A percentile compares a stretch with the other conserved stretches of the same genome.
phyloP scores from a whole-genome alignment of 23 tunicate species.

The Aplidium turbinatum region DNA sequence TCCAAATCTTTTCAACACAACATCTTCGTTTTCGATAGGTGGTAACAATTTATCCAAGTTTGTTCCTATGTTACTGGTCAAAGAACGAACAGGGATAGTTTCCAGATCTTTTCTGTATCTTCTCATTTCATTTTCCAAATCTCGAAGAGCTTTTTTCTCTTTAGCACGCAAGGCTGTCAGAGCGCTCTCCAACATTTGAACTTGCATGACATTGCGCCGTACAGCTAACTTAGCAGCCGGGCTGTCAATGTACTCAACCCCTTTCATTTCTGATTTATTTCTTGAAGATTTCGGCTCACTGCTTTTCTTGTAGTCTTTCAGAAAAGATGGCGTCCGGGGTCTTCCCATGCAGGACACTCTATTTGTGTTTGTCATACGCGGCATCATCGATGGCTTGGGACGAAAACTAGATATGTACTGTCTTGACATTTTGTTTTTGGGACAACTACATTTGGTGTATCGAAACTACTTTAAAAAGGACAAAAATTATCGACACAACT shows the following conservation, averaged over 20 bases:
- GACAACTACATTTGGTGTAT: too few relatives aligned
- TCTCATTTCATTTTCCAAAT: constrained; percentile 49
- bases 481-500: too few relatives aligned
- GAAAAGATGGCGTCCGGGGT: not conserved
- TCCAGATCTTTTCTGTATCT: constrained; percentile 29
- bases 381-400: not conserved
- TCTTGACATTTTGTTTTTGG: constrained; percentile 5
- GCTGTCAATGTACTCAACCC: not conserved
- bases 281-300: not conserved
- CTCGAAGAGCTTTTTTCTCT: constrained; percentile 48
- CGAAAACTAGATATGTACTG: constrained; percentile 23
- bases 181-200: constrained; percentile 39
- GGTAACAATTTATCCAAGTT: not conserved
- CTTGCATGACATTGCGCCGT: constrained; percentile 20
- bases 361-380: not conserved
- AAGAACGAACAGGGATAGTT: not conserved
- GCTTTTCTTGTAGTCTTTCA: too few relatives aligned
- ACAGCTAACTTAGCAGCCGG: constrained; percentile 25
- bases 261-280: not conserved
- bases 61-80: not conserved
- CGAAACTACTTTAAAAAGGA: too few relatives aligned
- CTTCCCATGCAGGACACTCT: not conserved
- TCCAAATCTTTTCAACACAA: constrained; percentile 2
- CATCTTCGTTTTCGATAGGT: constrained; percentile 18
- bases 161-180: constrained; percentile 20